These are phyloP conservation scores for Bombylius major DNA, from an alignment of 2,888 invertebrate species.

Conservation along the genomic window DNA sequence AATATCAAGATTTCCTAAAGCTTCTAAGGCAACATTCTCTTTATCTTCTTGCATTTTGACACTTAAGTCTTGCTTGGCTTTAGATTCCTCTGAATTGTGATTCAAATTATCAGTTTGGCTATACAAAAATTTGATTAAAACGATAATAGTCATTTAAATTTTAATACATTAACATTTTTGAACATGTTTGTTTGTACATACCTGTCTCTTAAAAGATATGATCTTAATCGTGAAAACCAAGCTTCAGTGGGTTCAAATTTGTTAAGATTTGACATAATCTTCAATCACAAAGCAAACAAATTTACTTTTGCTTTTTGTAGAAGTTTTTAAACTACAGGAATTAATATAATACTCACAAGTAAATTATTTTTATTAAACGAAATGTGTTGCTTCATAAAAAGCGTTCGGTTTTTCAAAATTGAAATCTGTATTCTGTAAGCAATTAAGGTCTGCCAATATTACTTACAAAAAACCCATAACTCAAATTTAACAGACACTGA, in stretches of 20 bases:
- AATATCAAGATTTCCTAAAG: background rate
- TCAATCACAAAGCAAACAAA: background rate
- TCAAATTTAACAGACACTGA: no score
- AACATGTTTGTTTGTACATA: conserved; percentile 20
- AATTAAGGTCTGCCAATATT: no score
- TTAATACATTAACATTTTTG: background rate
- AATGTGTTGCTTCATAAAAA: no score
- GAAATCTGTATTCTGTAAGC: no score
- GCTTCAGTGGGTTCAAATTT: conserved; percentile 28
- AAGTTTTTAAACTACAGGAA: no score
- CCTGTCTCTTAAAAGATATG: conserved; percentile 27
- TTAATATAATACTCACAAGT: no score
- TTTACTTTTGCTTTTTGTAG: background rate
- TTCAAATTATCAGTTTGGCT: background rate
- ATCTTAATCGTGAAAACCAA: conserved; percentile 28
- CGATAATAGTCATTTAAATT: no score
- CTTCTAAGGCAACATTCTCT: background rate
- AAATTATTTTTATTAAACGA: no score
- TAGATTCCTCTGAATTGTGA: background rate
- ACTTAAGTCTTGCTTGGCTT: background rate
- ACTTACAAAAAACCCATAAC: no score
- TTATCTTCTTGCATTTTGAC: background rate
- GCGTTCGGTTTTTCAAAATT: no score
- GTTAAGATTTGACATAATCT: conserved; percentile 27
- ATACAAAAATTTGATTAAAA: no score